Evolutionary conservation across 2,113 vertebrate species (phyloP), one percentile per base, ranked within the genome.

Genomic region (Ammodytes marinus): DNA sequence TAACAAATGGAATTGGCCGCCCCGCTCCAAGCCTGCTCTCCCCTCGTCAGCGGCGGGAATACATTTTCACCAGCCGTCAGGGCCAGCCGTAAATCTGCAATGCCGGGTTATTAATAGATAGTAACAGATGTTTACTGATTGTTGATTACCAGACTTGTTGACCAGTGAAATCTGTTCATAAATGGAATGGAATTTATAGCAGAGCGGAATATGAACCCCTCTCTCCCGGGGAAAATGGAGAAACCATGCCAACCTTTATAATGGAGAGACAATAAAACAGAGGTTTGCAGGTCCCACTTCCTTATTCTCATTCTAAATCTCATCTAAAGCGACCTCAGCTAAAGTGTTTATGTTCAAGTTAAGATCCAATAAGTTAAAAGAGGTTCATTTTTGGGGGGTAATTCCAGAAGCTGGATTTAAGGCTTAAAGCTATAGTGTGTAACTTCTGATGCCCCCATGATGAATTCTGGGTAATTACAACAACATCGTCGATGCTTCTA

Each of bases 71-170:
- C 94, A 91, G 92, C 89, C 91, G 79, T 84, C 83, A 52, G 76
- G 79, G 78, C 71, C 67, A 72, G 92, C 82, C 79, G 89, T 95
- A 94, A 95, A 95, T 96, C 93, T 89, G 89, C 74, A 81, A 57
- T 68, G 82, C 85, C 19, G 80, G 80, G 84, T 93, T 95, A 95
- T 95, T 95, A 96, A 95, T 96, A 95, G 94, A 95, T 92, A 90
- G 94, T 89, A 96, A 93, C 95, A 96, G 95, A 95, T 96, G 95
- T 94, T 95, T 95, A 91, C 95, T 94, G 95, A 95, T 95, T 94
- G 95, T 95, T 95, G 94, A 95, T 95, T 94, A 95, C 94, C 92
- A 86, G 92, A 93, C 89, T 79, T 92, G 93, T 93, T 95, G 95
- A 95, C 95, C 95, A 95, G 92, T 92, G 90, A 95, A 95, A 96